A percentile compares a stretch with the other conserved stretches of the same genome.
Evolutionary conservation across 2,888 invertebrate species (phyloP).

Genomic region (Pilophorus perplexus): DNA sequence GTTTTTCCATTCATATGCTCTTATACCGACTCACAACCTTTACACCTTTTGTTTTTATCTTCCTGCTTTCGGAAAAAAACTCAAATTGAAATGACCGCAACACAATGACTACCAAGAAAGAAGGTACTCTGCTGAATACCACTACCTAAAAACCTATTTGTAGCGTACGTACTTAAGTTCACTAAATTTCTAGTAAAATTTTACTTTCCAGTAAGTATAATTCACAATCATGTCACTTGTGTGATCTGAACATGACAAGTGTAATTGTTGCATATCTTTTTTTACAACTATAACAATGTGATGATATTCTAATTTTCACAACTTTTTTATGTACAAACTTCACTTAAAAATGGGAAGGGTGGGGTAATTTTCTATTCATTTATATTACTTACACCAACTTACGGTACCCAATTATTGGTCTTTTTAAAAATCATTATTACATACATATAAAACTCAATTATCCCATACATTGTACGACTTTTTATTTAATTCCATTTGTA

Average conservation of each 20-base stretch:
- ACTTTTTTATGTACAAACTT: background rate
- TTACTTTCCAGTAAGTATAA: background rate
- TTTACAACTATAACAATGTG: background rate
- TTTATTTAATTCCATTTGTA: too few species aligned
- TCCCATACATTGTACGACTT: too few species aligned
- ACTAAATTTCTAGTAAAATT: slow-evolving; percentile 9
- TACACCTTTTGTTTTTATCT: background rate
- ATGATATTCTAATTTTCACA: background rate
- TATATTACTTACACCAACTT: slow-evolving; percentile 2
- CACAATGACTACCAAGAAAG: background rate
- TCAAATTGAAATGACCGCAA: slow-evolving; percentile 1
- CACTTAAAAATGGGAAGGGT: background rate
- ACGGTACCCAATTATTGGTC: slow-evolving; percentile 2
- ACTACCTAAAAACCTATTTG: slow-evolving; percentile 2
- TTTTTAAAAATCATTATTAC: background rate
- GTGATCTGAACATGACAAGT: slow-evolving; percentile 5
- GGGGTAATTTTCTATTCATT: background rate
- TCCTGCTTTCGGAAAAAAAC: background rate
- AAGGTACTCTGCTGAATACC: background rate
- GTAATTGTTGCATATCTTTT: background rate
- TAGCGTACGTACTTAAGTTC: background rate
- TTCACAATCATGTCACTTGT: background rate
- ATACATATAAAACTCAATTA: too few species aligned
- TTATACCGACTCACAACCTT: slow-evolving; percentile 8
- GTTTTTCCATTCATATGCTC: too few species aligned